These are phyloP conservation scores for Crematogaster levior DNA, from an alignment of 2,888 invertebrate species.

Conservation along the genomic window DNA sequence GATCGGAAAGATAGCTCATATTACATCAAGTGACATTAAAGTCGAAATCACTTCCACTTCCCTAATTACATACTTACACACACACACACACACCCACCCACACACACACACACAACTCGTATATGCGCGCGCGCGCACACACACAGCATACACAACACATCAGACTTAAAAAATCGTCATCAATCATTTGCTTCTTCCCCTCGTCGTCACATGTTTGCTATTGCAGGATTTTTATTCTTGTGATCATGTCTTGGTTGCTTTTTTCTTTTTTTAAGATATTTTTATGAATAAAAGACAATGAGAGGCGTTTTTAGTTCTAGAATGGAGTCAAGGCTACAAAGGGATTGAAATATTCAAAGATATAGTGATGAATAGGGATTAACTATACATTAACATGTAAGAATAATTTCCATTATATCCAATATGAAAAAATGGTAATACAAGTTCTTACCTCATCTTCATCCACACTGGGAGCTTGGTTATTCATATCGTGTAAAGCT, in stretches of 20 bases:
- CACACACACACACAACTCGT: conserved; percentile 46
- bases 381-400: neutral
- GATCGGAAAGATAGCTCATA: conserved; percentile 76
- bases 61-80: conserved; percentile 67
- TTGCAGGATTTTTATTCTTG: neutral
- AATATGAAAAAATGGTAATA: neutral
- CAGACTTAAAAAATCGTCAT: neutral
- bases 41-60: conserved; percentile 84
- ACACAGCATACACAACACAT: conserved; percentile 61
- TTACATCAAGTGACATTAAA: conserved; percentile 57
- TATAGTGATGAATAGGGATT: neutral
- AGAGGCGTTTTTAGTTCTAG: neutral
- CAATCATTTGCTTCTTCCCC: neutral
- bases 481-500: conserved; percentile 91
- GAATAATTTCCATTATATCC: neutral
- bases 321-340: too few species aligned
- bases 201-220: neutral
- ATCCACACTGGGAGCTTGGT: conserved; percentile 90
- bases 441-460: conserved; percentile 89
- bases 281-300: neutral
- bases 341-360: conserved; percentile 4
- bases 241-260: neutral
- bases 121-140: conserved; percentile 34
- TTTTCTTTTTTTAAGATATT: neutral
- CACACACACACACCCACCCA: conserved; percentile 45